phyloP scores from a whole-genome alignment of 2,113 vertebrate species.

The Microcebus jonahi region DNA sequence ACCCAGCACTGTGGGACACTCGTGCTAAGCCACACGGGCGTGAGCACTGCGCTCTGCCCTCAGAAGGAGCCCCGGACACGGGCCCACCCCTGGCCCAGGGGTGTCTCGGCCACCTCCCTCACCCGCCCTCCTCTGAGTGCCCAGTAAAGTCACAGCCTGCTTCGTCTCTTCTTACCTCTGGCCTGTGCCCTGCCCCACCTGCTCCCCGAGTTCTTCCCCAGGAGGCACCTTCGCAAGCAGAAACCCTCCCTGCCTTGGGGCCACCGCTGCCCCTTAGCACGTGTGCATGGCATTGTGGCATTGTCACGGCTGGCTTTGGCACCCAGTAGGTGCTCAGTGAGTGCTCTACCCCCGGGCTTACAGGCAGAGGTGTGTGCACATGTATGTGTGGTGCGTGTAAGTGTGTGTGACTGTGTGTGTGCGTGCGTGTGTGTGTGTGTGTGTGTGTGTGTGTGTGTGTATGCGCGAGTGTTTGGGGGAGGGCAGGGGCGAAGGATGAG shows the following conservation, averaged over 20 bases:
- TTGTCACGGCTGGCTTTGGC: neutral
- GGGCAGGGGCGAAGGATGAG: neutral
- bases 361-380: neutral
- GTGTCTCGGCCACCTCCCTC: neutral
- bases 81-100: neutral
- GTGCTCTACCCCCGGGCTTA: neutral
- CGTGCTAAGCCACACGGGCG: accelerated
- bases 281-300: too few species aligned
- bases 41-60: neutral
- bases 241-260: too few species aligned
- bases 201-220: neutral
- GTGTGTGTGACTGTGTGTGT: too few species aligned
- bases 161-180: neutral
- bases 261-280: neutral
- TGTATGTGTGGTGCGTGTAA: accelerated
- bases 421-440: accelerated
- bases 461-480: neutral
- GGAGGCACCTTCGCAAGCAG: neutral
- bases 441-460: neutral
- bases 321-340: neutral
- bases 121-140: too few species aligned
- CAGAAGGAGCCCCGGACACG: neutral
- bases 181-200: neutral
- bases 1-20: neutral
- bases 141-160: too few species aligned